A percentile compares a stretch with the other conserved stretches of the same genome.
Evolutionary conservation across 2,113 vertebrate genomes (phyloP).

Genomic region (Heterotilapia buettikoferi): DNA sequence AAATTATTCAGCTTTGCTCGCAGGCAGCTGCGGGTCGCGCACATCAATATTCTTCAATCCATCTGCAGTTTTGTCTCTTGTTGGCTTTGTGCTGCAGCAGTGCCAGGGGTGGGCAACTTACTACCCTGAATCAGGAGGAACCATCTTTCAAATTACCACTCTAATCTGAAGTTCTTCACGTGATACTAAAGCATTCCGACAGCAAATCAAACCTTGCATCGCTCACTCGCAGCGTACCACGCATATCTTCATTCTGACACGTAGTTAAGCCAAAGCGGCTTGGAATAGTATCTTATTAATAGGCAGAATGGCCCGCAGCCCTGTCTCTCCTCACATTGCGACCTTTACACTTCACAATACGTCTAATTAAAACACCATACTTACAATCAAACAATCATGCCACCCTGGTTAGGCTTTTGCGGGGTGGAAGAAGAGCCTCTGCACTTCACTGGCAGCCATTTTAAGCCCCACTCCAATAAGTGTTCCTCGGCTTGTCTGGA

Average conservation of each 20-base stretch:
- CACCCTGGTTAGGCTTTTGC: conserved; percentile 37
- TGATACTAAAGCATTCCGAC: conserved; percentile 13
- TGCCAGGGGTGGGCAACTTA: conserved; percentile 58
- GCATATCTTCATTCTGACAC: not conserved
- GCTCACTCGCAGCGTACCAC: not conserved
- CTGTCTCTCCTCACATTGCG: conserved; percentile 40
- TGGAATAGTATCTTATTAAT: conserved; percentile 24
- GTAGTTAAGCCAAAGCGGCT: not conserved
- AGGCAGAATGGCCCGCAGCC: conserved; percentile 44
- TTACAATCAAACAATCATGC: conserved; percentile 60
- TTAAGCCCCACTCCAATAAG: conserved; percentile 54
- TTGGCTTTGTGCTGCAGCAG: conserved; percentile 67
- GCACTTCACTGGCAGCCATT: conserved; percentile 61
- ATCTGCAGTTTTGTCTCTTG: conserved; percentile 76
- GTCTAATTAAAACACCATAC: conserved; percentile 64
- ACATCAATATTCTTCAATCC: conserved; percentile 78
- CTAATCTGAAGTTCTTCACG: conserved; percentile 9
- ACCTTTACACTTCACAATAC: conserved; percentile 61
- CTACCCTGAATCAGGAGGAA: conserved; percentile 31
- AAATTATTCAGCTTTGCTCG: conserved; percentile 78
- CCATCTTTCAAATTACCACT: conserved; percentile 25
- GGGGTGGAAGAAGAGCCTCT: conserved; percentile 11
- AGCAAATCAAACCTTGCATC: conserved; percentile 3
- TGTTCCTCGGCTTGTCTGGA: conserved; percentile 38
- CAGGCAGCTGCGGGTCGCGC: conserved; percentile 73